A percentile compares a stretch with the other conserved stretches of the same genome.
These are phyloP conservation scores for Gandaritis pyraliata DNA, from an alignment of 2,888 invertebrate genomes.

Conservation along the genomic window DNA sequence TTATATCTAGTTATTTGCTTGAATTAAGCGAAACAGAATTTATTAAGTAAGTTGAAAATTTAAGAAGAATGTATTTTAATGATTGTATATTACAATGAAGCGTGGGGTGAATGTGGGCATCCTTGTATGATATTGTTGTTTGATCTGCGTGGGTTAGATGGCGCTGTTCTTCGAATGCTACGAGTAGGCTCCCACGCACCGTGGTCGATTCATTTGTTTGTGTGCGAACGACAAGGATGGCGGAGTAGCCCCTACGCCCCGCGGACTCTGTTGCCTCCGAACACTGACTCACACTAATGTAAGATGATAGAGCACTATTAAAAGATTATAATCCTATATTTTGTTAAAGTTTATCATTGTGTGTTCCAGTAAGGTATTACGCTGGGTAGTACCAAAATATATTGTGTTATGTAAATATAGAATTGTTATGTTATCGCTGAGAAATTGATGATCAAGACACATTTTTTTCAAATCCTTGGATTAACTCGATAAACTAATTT, in stretches of 20 bases:
- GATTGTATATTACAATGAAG: constrained; percentile 70
- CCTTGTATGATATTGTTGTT: constrained; percentile 51
- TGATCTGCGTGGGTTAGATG: constrained; percentile 41
- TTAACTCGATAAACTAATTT: not conserved
- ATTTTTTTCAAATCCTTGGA: constrained; percentile 32
- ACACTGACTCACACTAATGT: constrained; percentile 67
- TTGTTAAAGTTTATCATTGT: constrained; percentile 81
- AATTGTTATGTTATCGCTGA: constrained; percentile 39
- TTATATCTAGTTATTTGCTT: constrained; percentile 85
- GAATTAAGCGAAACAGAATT: constrained; percentile 85
- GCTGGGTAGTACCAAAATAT: constrained; percentile 66
- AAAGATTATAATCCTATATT: constrained; percentile 79
- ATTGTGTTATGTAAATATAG: constrained; percentile 43
- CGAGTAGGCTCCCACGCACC: constrained; percentile 8
- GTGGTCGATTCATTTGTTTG: constrained; percentile 24
- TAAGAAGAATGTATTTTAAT: constrained; percentile 84
- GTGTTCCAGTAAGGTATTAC: constrained; percentile 70
- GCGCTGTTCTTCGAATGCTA: constrained; percentile 31
- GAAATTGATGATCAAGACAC: constrained; percentile 21
- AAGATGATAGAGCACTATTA: constrained; percentile 77
- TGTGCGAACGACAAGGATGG: constrained; percentile 28
- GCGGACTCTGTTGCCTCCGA: constrained; percentile 78
- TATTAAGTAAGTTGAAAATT: constrained; percentile 84
- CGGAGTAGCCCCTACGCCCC: constrained; percentile 44
- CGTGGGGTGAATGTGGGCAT: constrained; percentile 51